Evolutionary conservation across 2,113 vertebrate species (phyloP), one percentile per base, ranked within the genome.

Genomic region (Delphinus delphis): DNA sequence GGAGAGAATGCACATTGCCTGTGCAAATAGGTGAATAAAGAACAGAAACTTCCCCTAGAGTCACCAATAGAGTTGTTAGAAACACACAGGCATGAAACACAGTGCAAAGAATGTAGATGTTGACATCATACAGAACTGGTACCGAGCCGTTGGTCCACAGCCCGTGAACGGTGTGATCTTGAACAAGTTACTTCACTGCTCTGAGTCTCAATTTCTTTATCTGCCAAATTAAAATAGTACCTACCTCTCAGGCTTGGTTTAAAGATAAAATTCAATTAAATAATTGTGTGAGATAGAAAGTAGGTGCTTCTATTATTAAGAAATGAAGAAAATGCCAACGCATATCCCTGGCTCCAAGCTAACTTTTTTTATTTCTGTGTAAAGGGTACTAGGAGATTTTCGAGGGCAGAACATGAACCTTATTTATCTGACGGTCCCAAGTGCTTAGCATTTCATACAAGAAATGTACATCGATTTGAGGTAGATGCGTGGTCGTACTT

Each of bases 221-320:
- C 41, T 28, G 3, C 28, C 58, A 53, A 79, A 62, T 88, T 12
- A 80, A 86, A 90, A 74, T 17, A 10, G 20, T 20, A 3, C 2
- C 31, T 68, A 47, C 21, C 20, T 58, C 31, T 73, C 18, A 60
- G 10, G 21, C 10, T 53, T 73, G 58, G 15, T 79, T 80, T 74
- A 50, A 90, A 96, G 67, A 71, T 47, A 70, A 77, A 70, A 92
- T 92, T 79, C 85, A 68, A 76, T 36, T 58, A 71, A 83, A 41
- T 65, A 50, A 33, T 82, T 60, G 15, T 44, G 23, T 60, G 28
- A 67, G 41, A 62, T 36, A 33, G 20, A 11, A 31, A 79, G 23
- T 3, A 80, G 41, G 5, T 55, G 73, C 5, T 67, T 55, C 12
- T 12, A 60, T 36, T 47, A 21, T 87, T 31, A 50, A 58, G 17